A percentile compares a stretch with the other conserved stretches of the same genome.
Conservation (phyloP, 2,888 invertebrate genomes). For the Geotrupes spiniger region DNA sequence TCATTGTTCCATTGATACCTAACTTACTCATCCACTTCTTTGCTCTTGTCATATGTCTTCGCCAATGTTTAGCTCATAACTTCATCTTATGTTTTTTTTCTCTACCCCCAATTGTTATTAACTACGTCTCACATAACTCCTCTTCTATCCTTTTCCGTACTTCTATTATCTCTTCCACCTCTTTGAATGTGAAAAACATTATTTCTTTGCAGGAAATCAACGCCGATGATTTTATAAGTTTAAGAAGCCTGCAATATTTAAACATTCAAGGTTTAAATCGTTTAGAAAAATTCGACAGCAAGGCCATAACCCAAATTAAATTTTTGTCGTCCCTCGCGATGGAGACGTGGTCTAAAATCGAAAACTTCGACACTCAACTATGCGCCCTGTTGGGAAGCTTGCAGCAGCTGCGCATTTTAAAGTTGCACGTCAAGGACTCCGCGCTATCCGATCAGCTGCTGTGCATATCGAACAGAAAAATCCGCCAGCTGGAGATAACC, state of each 20-base stretch:
- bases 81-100: too few relatives aligned
- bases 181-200: slow-evolving; percentile 9
- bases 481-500: slow-evolving; percentile 76
- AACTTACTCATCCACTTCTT: too few relatives aligned
- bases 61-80: too few relatives aligned
- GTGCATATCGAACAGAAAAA: slow-evolving; percentile 73
- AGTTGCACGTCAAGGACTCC: slow-evolving; percentile 73
- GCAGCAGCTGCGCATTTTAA: slow-evolving; percentile 70
- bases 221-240: slow-evolving; percentile 68
- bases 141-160: too few relatives aligned
- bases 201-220: slow-evolving; percentile 58
- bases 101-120: too few relatives aligned
- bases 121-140: too few relatives aligned
- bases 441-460: slow-evolving; percentile 72
- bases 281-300: slow-evolving; percentile 71
- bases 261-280: slow-evolving; percentile 71
- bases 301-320: slow-evolving; percentile 68
- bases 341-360: slow-evolving; percentile 74
- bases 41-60: too few relatives aligned
- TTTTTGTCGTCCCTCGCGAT: slow-evolving; percentile 69
- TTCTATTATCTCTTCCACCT: not conserved
- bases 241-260: slow-evolving; percentile 69
- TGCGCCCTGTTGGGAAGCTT: slow-evolving; percentile 70
- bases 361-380: slow-evolving; percentile 59
- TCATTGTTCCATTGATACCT: too few relatives aligned